Percentiles rank a stretch among this genome's conserved stretches.
Evolutionary conservation across 1,140 invertebrate species (phyloP).

Genomic region (Homarus americanus): DNA sequence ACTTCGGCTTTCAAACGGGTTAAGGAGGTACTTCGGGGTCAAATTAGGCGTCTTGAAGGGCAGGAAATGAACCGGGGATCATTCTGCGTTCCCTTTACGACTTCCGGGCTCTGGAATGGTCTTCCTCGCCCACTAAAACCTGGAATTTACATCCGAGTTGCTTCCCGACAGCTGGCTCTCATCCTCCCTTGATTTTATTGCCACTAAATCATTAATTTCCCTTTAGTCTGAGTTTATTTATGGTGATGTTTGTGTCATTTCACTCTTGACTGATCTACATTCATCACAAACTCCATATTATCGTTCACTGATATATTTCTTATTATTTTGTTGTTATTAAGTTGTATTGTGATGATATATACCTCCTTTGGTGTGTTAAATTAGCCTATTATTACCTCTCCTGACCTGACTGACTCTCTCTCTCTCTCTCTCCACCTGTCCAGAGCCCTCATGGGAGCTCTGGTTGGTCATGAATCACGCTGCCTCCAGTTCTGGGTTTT

Average conservation of each 20-base stretch:
- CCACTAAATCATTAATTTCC: neutral
- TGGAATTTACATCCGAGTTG: neutral
- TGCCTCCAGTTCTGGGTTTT: neutral
- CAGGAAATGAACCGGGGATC: neutral
- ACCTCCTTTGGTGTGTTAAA: too few relatives aligned
- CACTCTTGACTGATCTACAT: too few relatives aligned
- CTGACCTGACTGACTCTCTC: conserved; percentile 21
- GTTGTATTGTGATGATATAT: too few relatives aligned
- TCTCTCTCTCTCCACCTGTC: conserved; percentile 40
- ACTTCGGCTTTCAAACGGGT: conserved; percentile 2
- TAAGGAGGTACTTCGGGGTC: neutral
- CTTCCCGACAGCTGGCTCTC: neutral
- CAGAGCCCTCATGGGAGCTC: neutral
- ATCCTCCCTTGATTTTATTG: neutral
- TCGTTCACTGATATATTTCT: too few relatives aligned
- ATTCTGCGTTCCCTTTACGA: neutral
- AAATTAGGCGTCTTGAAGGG: neutral
- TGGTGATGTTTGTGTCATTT: neutral
- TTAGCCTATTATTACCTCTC: conserved; percentile 23
- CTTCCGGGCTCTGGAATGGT: neutral
- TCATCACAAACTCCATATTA: too few relatives aligned
- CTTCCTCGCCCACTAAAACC: neutral
- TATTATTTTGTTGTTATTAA: too few relatives aligned
- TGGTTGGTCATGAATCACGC: neutral
- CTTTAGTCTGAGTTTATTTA: neutral